phyloP scores from a whole-genome alignment of 1,140 invertebrate species.

The Galendromus occidentalis region DNA sequence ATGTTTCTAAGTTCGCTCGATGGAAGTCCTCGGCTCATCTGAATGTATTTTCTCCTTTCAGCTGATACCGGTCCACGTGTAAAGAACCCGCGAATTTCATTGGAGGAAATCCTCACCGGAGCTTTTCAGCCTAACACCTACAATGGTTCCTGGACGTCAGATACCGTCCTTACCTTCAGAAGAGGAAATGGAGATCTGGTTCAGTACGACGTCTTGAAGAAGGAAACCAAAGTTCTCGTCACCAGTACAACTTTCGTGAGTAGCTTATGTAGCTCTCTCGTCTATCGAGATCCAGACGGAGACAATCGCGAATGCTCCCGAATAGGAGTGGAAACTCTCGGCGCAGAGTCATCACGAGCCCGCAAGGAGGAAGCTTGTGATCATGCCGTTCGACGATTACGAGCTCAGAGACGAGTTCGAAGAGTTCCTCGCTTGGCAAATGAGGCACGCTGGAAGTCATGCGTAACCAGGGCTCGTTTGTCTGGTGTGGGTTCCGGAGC shows the following conservation, averaged over 20 bases:
- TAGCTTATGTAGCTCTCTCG: not conserved
- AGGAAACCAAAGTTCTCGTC: not conserved
- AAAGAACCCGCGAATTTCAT: conserved; percentile 7
- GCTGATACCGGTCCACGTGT: conserved; percentile 10
- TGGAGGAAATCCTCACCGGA: not conserved
- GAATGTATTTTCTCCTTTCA: not conserved
- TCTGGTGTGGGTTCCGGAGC: no score
- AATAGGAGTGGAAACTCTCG: not conserved
- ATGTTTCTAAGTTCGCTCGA: no score
- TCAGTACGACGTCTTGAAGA: not conserved
- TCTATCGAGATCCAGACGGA: no score
- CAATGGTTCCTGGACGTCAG: conserved; percentile 2
- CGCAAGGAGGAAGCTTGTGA: no score
- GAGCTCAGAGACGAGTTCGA: no score
- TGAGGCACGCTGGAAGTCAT: no score
- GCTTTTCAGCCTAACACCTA: not conserved
- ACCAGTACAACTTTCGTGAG: conserved; percentile 5
- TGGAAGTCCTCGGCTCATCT: not conserved
- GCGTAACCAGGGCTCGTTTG: no score
- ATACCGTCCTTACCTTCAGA: not conserved
- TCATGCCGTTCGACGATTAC: no score
- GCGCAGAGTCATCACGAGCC: not conserved
- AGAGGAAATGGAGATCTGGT: not conserved
- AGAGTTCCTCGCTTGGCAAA: no score
- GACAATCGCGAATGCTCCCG: not conserved